Evolutionary conservation across 2,888 invertebrate species (phyloP), one percentile per base, ranked within the genome.

Genomic region (Drosophila mayaguana): DNA sequence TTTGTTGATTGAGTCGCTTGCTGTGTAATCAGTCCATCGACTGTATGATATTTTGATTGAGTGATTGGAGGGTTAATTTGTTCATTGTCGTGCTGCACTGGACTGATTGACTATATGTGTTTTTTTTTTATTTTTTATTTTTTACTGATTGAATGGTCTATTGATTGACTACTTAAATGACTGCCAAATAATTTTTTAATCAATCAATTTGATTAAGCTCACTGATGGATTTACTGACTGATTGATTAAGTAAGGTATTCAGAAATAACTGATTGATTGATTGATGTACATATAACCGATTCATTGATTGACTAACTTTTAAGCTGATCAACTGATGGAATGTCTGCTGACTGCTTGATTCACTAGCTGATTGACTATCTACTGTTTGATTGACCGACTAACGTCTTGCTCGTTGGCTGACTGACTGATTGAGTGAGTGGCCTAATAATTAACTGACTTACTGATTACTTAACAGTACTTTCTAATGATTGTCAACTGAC

Each of bases 1-100:
- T 8, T 50, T 32, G 20, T 50, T 50, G 50, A 50, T 50, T 51
- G 51, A 51, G 14, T 34, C 20, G 9, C 2, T 51, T 18, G 16
- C 9, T 8, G 12, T 2, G 3, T 32, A 34, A 51, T n/a, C n/a
- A n/a, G n/a, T n/a, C n/a, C n/a, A n/a, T 36, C 20, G 34, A 34
- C 14, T n/a, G 3, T 32, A 9, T 32, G 1, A 11, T 7, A 12
- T 18, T n/a, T 11, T 28, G 28, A 28, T 48, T 12, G 11, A 28
- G 1, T 8, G 14, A 8, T 34, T 18, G 32, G 2, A 6, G 0
- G 3, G 2, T 8, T 6, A 1, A 50, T 12, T 32, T 1, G 2
- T 8, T 6, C 0, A 50, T 12, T 32, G 20, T 18, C 0, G 3
- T 2, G 14, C 12, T 32, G 28, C 18, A 4, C 45, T 25, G 3